Evolutionary conservation across 2,888 invertebrate species (phyloP), one percentile per base, ranked within the genome.

Genomic region (Buathra laborator): DNA sequence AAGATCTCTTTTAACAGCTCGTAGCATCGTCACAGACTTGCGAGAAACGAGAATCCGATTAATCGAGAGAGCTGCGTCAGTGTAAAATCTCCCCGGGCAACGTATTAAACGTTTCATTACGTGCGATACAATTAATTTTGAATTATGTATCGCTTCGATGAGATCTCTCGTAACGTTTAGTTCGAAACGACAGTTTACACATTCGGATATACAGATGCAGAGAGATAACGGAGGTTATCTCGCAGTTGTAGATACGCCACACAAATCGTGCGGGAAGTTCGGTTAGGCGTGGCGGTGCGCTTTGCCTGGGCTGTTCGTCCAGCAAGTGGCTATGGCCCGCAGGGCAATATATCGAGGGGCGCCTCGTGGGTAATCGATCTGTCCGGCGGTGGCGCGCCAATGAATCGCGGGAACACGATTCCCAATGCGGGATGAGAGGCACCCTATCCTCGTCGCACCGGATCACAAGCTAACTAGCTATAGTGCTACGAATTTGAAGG

Each of bases 301-400:
- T 46, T 24, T 24, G 48, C 59, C 19, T 64, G 51, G 72, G 84
- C 81, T 80, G 82, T 86, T 79, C 82, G 82, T 84, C 82, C 84
- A 74, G 82, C 78, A 84, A 84, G 84, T 84, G 84, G 77, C 81
- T 81, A 64, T 64, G 78, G 70, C 62, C 76, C 72, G 81, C 32
- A 72, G 77, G 83, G 83, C 85, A 83, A 89, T 87, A 88, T 87
- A 88, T 87, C 83, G 87, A 81, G 37, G 74, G 77, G 64, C 19
- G 72, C 84, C 82, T 86, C 87, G 86, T 88, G 88, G 89, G 90
- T 90, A 89, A 92, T 92, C 92, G 92, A 92, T 92, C 90, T 90
- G 89, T 90, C 89, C 89, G 87, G 84, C 86, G 89, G 88, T 87
- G 83, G 87, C 84, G 89, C 87, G 90, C 90, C 91, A 92, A 92